A percentile compares a stretch with the other conserved stretches of the same genome.
These are phyloP conservation scores for Hydractinia symbiolongicarpus DNA, from an alignment of 30 jellyfish, hydroid and myxozoan genomes.

Conservation along the genomic window DNA sequence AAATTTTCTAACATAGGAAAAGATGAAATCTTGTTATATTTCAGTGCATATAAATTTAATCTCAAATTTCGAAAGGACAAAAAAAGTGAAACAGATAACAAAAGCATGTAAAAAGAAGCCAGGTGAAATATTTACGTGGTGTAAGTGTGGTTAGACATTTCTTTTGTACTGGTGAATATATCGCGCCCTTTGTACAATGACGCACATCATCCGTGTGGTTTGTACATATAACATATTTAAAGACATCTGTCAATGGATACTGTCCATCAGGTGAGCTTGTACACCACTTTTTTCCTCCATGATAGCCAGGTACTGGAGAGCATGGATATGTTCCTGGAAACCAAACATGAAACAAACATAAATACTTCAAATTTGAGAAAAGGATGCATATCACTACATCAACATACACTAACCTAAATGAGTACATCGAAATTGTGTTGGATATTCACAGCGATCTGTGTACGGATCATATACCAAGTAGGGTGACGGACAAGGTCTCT, in stretches of 20 bases:
- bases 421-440: neutral
- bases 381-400: too few relatives aligned
- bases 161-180: neutral
- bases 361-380: too few relatives aligned
- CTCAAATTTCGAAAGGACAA: too few relatives aligned
- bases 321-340: too few relatives aligned
- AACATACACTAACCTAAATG: too few relatives aligned
- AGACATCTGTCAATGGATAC: constrained; percentile 13
- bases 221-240: neutral
- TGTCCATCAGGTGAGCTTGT: neutral
- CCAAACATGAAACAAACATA: too few relatives aligned
- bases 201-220: neutral
- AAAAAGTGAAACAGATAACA: too few relatives aligned
- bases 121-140: too few relatives aligned
- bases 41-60: too few relatives aligned
- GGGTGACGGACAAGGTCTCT: constrained; percentile 8
- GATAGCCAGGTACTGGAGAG: too few relatives aligned
- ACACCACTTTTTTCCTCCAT: neutral
- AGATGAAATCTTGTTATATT: neutral
- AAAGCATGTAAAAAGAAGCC: too few relatives aligned
- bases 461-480: constrained; percentile 11
- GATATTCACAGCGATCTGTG: constrained; percentile 13
- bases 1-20: neutral
- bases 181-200: neutral
- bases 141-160: neutral